These are phyloP conservation scores for Mizuhopecten yessoensis DNA, from an alignment of 1,140 invertebrate genomes.

Conservation along the genomic window DNA sequence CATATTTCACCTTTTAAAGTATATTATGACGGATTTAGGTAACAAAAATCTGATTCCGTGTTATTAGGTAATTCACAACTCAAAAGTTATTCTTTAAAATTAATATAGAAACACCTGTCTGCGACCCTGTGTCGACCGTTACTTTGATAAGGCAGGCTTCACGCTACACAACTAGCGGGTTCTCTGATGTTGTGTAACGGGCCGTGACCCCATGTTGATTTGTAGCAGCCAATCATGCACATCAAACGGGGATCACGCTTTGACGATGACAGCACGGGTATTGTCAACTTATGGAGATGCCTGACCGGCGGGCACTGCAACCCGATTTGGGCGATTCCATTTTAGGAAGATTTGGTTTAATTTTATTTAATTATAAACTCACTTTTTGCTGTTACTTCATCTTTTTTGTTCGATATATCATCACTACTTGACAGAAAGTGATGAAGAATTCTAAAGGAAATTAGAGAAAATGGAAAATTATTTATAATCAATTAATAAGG, in stretches of 20 bases:
- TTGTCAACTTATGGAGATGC: background rate
- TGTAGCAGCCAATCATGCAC: constrained; percentile 4
- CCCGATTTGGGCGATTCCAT: background rate
- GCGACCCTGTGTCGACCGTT: background rate
- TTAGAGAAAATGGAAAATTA: too few species aligned
- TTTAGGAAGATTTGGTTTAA: background rate
- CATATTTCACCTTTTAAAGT: too few species aligned
- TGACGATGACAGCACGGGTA: constrained; percentile 11
- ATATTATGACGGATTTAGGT: too few species aligned
- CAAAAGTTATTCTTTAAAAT: too few species aligned
- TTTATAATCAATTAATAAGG: background rate
- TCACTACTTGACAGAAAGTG: too few species aligned
- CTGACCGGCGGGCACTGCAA: background rate
- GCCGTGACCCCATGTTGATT: background rate
- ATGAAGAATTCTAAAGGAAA: too few species aligned
- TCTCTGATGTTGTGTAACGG: background rate
- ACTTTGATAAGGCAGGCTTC: background rate
- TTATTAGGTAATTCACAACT: too few species aligned
- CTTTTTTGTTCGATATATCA: too few species aligned
- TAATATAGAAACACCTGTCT: too few species aligned
- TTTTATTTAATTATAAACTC: background rate
- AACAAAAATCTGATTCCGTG: too few species aligned
- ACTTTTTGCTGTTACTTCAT: background rate
- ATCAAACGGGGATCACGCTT: background rate
- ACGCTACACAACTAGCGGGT: background rate